Evolutionary conservation across 1,140 invertebrate genomes (phyloP).

Genomic region (Psix sp.): DNA sequence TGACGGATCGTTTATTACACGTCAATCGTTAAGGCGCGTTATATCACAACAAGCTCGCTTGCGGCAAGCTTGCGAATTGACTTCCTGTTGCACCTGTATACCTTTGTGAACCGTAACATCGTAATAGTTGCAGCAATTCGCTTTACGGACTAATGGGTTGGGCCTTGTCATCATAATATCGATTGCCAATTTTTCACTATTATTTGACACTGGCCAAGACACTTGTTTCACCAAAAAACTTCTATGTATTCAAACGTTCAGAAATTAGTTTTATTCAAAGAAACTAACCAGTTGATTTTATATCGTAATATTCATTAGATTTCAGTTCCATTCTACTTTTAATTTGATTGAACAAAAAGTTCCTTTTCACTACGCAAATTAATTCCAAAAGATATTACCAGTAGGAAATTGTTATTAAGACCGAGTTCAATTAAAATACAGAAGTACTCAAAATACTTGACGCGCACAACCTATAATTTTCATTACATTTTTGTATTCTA

Average conservation of each 20-base stretch:
- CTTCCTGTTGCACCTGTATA: slow-evolving; percentile 55
- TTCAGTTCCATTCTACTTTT: too few species aligned
- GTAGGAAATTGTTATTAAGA: slow-evolving; percentile 17
- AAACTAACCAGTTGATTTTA: too few species aligned
- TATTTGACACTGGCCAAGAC: too few species aligned
- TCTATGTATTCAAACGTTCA: too few species aligned
- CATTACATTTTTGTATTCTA: slow-evolving; percentile 18
- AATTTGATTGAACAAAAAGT: too few species aligned
- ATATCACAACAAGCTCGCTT: slow-evolving; percentile 18
- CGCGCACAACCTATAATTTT: slow-evolving; percentile 19
- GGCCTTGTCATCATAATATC: slow-evolving; percentile 11
- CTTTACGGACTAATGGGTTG: slow-evolving; percentile 8
- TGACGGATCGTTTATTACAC: slow-evolving; percentile 29
- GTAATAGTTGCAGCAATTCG: slow-evolving; percentile 17
- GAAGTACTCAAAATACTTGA: slow-evolving; percentile 16
- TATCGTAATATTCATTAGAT: too few species aligned
- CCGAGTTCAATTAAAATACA: slow-evolving; percentile 24
- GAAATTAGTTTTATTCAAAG: too few species aligned
- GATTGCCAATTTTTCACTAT: slow-evolving; percentile 3
- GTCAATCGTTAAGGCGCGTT: slow-evolving; percentile 33
- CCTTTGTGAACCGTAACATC: slow-evolving; percentile 38
- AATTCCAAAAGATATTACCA: too few species aligned
- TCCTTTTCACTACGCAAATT: too few species aligned
- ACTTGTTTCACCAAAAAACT: too few species aligned
- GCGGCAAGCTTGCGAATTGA: slow-evolving; percentile 37